A percentile compares a stretch with the other conserved stretches of the same genome.
These are phyloP conservation scores for Kryptolebias marmoratus DNA, from an alignment of 2,113 vertebrate species.

Conservation along the genomic window DNA sequence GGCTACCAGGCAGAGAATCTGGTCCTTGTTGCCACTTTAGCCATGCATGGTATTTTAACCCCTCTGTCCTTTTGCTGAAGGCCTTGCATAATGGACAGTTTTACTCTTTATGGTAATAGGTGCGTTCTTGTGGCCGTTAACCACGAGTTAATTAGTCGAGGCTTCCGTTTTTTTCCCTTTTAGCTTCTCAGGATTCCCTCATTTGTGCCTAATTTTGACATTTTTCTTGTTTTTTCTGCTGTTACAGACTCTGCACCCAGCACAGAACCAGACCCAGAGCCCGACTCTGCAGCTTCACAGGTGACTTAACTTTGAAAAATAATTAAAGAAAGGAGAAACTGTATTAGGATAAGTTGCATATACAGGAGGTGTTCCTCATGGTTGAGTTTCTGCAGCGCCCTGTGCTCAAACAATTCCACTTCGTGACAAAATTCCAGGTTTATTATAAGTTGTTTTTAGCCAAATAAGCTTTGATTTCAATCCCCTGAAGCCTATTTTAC, in stretches of 20 bases:
- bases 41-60: slow-evolving; percentile 58
- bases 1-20: slow-evolving; percentile 48
- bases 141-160: background rate
- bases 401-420: too few species aligned
- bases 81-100: slow-evolving; percentile 33
- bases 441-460: too few species aligned
- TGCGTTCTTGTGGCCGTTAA: slow-evolving; percentile 3
- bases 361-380: too few species aligned
- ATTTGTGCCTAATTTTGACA: background rate
- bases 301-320: slow-evolving; percentile 40
- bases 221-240: background rate
- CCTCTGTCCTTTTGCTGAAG: slow-evolving; percentile 19
- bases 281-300: slow-evolving; percentile 43
- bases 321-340: background rate
- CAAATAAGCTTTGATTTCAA: too few species aligned
- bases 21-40: slow-evolving; percentile 53
- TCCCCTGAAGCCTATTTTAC: too few species aligned
- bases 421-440: too few species aligned
- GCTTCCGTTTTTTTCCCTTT: background rate
- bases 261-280: slow-evolving; percentile 31
- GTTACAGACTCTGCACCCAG: slow-evolving; percentile 39
- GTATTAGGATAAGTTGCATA: background rate
- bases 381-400: too few species aligned
- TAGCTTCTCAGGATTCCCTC: background rate
- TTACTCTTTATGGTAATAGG: slow-evolving; percentile 54